Evolutionary conservation across 1,140 invertebrate species (phyloP).

Genomic region (Drosophila ironensis): DNA sequence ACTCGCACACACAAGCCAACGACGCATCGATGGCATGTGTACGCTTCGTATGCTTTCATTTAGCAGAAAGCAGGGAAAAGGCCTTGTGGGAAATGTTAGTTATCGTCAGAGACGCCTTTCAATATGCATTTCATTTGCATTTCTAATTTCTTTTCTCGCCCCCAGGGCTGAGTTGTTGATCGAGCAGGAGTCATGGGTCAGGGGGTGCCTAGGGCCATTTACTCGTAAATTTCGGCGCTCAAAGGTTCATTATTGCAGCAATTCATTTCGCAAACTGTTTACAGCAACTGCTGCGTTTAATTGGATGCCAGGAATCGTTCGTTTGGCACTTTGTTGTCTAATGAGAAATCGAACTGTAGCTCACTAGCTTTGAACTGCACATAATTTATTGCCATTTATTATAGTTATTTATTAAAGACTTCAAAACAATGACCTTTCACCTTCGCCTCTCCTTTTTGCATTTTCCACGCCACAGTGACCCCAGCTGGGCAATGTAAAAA

Average conservation of each 20-base stretch:
- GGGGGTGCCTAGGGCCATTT: neutral
- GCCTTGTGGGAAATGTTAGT: slow-evolving; percentile 44
- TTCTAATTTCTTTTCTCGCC: slow-evolving; percentile 44
- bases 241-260: too few relatives aligned
- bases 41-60: slow-evolving; percentile 38
- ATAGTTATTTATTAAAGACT: too few relatives aligned
- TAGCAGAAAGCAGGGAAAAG: slow-evolving; percentile 12
- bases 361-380: too few relatives aligned
- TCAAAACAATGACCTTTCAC: too few relatives aligned
- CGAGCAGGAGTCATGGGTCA: slow-evolving; percentile 13
- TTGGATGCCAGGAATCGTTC: too few relatives aligned
- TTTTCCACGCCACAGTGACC: neutral
- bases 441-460: too few relatives aligned
- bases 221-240: neutral
- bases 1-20: neutral
- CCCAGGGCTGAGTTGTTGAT: slow-evolving; percentile 10
- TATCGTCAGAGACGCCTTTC: slow-evolving; percentile 32
- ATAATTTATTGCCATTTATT: too few relatives aligned
- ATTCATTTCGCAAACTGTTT: too few relatives aligned
- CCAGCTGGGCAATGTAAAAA: slow-evolving; percentile 31
- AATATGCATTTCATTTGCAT: slow-evolving; percentile 55
- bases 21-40: slow-evolving; percentile 19
- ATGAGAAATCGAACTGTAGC: too few relatives aligned
- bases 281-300: too few relatives aligned
- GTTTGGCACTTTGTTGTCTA: too few relatives aligned